These are phyloP conservation scores for Spinus olivaceus DNA, from an alignment of 2,797 vertebrate genomes.

Conservation along the genomic window DNA sequence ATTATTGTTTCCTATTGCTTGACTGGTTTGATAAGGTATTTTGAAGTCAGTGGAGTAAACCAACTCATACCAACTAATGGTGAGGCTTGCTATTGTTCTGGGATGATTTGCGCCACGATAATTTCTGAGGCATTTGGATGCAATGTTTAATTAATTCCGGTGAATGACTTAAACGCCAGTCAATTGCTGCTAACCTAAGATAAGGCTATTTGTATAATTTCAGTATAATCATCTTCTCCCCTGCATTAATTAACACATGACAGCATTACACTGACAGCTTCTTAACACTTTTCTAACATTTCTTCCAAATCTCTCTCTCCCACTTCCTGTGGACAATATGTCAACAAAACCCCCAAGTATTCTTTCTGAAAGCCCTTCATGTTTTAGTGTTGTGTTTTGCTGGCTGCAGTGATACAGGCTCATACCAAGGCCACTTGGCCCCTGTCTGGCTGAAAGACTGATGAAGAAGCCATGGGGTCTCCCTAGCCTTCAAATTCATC, in stretches of 20 bases:
- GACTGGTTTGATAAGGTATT: conserved; percentile 5
- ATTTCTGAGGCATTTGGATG: conserved; percentile 17
- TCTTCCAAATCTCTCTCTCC: conserved; percentile 16
- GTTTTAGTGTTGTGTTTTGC: not conserved
- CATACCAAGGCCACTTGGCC: not conserved
- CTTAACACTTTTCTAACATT: conserved; percentile 28
- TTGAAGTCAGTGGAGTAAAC: conserved; percentile 1
- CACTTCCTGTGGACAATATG: conserved; percentile 31
- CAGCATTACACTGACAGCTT: conserved; percentile 45
- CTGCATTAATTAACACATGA: conserved; percentile 60
- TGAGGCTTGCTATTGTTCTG: not conserved
- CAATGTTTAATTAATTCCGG: conserved; percentile 44
- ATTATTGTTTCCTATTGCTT: conserved; percentile 20
- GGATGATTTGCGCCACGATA: not conserved
- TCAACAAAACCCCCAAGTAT: not conserved
- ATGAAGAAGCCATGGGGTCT: not conserved
- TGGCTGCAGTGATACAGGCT: not conserved
- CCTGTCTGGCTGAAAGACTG: not conserved
- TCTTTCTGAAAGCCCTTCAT: not conserved
- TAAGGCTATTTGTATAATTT: conserved; percentile 49
- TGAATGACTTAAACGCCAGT: conserved; percentile 3
- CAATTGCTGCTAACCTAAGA: conserved; percentile 50
- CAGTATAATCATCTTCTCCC: conserved; percentile 9
- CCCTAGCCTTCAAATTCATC: not conserved
- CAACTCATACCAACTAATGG: not conserved